These are phyloP conservation scores for Leptatherina wallacei DNA, from an alignment of 2,797 vertebrate genomes.

Conservation along the genomic window DNA sequence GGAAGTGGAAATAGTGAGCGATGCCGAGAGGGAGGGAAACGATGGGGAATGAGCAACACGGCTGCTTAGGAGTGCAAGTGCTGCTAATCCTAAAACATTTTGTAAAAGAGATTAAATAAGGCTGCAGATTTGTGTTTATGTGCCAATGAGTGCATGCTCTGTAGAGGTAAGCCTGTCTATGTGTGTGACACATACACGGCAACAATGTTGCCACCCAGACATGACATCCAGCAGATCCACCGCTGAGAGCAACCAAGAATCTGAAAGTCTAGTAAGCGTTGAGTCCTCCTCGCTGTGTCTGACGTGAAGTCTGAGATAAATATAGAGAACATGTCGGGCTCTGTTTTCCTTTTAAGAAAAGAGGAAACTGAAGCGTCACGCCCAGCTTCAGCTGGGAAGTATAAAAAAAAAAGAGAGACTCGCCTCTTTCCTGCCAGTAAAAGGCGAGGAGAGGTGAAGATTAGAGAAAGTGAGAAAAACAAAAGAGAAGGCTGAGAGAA, in stretches of 20 bases:
- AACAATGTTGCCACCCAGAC: slow-evolving; percentile 32
- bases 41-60: neutral
- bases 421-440: slow-evolving; percentile 72
- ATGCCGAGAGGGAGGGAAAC: neutral
- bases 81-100: neutral
- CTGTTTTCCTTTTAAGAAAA: slow-evolving; percentile 46
- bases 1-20: slow-evolving; percentile 22
- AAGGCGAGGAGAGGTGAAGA: slow-evolving; percentile 36
- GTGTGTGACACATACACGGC: slow-evolving; percentile 8
- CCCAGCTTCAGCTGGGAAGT: slow-evolving; percentile 67
- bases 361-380: slow-evolving; percentile 70
- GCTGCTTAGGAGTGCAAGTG: neutral
- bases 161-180: neutral
- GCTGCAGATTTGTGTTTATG: neutral
- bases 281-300: neutral
- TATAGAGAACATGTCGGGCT: slow-evolving; percentile 20
- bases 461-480: slow-evolving; percentile 36
- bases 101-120: neutral
- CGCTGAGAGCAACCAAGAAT: slow-evolving; percentile 7
- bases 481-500: slow-evolving; percentile 8
- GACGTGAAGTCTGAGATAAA: slow-evolving; percentile 17
- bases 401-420: slow-evolving; percentile 36
- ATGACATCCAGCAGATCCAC: slow-evolving; percentile 15
- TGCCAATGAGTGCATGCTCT: neutral
- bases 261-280: slow-evolving; percentile 15